Evolutionary conservation across 2,113 vertebrate species (phyloP), one percentile per base, ranked within the genome.

Genomic region (Lophura nycthemera): DNA sequence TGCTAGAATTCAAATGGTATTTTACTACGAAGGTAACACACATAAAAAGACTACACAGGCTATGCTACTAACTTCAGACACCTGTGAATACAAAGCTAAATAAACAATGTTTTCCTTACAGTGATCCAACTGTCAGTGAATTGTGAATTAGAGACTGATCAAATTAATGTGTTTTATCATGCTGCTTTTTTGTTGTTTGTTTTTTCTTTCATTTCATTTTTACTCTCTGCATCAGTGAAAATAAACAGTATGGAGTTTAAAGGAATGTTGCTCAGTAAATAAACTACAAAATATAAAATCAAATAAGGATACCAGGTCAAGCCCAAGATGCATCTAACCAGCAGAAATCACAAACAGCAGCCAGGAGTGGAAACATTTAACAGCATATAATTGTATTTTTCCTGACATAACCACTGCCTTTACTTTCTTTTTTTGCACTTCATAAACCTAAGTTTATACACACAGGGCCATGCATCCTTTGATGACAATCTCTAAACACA

Each of bases 391-490:
- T 50, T 3, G 1, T 6, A 27, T 76, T 83, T 89, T 83, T 14
- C 24, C 57, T 34, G 10, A n/a, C 36, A 72, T 10, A 75, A 60
- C 9, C 24, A 64, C 24, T 48, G 5, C 21, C 79, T 27, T 71
- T 64, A 30, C 8, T 52, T 17, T 64, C 13, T 22, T 81, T 74
- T 61, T 5, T 54, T 5, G 30, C 6, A 59, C 63, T 75, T 84
- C 10, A 13, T 47, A 8, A 77, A 21, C 4, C 78, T 78, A 15
- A 82, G 87, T 32, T 72, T 48, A 43, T 7, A 42, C 7, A 42
- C 2, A 14, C 3, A 18, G 6, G 36, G 63, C 1, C 1, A 56
- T 0, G 0, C 5, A 4, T 91, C n/a, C 13, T 81, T 50, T 42
- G 14, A 18, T 19, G 11, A 40, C 21, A 50, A 1, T 9, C 4